Evolutionary conservation across 2,113 vertebrate species (phyloP).

Genomic region (Xenopus laevis): DNA sequence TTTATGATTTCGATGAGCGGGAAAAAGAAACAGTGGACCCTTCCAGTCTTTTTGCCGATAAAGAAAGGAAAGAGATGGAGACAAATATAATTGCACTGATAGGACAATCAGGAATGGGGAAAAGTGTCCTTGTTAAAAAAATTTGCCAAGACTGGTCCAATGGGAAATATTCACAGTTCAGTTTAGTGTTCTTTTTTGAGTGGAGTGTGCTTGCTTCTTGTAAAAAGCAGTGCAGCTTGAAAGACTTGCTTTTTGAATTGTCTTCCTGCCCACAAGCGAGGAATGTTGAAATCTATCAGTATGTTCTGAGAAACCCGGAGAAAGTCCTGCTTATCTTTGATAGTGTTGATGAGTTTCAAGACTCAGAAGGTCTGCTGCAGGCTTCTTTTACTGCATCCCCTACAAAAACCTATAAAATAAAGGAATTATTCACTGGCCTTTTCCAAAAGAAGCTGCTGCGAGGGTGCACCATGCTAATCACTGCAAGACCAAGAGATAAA

Average conservation of each 20-base stretch:
- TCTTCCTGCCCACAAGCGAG: constrained; percentile 54
- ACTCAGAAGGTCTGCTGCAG: constrained; percentile 67
- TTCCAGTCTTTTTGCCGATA: constrained; percentile 64
- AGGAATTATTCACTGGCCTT: constrained; percentile 73
- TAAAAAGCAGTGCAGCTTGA: constrained; percentile 61
- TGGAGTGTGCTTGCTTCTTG: constrained; percentile 63
- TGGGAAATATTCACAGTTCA: constrained; percentile 72
- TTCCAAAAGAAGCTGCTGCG: constrained; percentile 78
- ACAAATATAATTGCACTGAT: constrained; percentile 68
- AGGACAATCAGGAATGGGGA: constrained; percentile 81
- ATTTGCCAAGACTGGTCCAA: constrained; percentile 82
- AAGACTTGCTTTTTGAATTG: constrained; percentile 69
- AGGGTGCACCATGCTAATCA: constrained; percentile 79
- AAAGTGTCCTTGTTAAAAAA: constrained; percentile 74
- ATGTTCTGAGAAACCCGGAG: constrained; percentile 67
- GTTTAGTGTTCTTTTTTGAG: constrained; percentile 80
- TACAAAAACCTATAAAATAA: constrained; percentile 56
- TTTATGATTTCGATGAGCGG: constrained; percentile 64
- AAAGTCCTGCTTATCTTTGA: constrained; percentile 84
- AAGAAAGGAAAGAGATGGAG: constrained; percentile 50
- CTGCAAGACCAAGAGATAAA: constrained; percentile 70
- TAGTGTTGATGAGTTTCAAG: constrained; percentile 74
- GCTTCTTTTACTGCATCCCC: constrained; percentile 30
- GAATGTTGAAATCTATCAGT: constrained; percentile 61
- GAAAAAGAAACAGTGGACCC: constrained; percentile 53